phyloP scores from a whole-genome alignment of 2,888 invertebrate genomes.

The Altica lythri region DNA sequence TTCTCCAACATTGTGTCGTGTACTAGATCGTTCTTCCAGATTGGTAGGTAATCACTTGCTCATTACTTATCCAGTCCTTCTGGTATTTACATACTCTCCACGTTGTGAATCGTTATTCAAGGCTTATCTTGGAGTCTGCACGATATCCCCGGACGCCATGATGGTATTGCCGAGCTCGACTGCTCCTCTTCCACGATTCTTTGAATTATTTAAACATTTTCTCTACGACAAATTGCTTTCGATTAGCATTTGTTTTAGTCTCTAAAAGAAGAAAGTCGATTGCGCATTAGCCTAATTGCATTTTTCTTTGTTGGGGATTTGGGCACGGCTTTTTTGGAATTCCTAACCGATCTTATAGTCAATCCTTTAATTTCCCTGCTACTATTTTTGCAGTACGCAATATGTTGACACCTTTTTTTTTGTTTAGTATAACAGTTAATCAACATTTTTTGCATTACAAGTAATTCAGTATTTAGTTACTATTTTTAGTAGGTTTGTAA shows the following conservation, averaged over 20 bases:
- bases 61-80: slow-evolving; percentile 50
- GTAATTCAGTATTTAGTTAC: no score
- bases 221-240: slow-evolving; percentile 39
- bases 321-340: no score
- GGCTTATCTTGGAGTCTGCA: slow-evolving; percentile 43
- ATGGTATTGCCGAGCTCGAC: slow-evolving; percentile 33
- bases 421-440: no score
- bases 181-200: slow-evolving; percentile 35
- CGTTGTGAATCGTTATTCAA: slow-evolving; percentile 42
- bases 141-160: slow-evolving; percentile 40
- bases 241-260: slow-evolving; percentile 37
- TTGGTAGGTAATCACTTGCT: slow-evolving; percentile 56
- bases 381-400: no score
- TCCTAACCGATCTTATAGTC: no score
- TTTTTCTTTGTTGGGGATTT: slow-evolving; percentile 21
- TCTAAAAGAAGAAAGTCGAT: slow-evolving; percentile 16
- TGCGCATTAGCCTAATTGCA: slow-evolving; percentile 32
- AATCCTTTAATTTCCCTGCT: no score
- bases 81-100: slow-evolving; percentile 45
- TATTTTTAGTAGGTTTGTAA: no score
- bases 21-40: slow-evolving; percentile 47
- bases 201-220: slow-evolving; percentile 46
- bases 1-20: no score
- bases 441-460: no score
- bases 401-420: no score